Percentiles rank a stretch among this genome's conserved stretches.
These are phyloP conservation scores for Diplodus sargus DNA, from an alignment of 2,797 vertebrate species.

Conservation along the genomic window DNA sequence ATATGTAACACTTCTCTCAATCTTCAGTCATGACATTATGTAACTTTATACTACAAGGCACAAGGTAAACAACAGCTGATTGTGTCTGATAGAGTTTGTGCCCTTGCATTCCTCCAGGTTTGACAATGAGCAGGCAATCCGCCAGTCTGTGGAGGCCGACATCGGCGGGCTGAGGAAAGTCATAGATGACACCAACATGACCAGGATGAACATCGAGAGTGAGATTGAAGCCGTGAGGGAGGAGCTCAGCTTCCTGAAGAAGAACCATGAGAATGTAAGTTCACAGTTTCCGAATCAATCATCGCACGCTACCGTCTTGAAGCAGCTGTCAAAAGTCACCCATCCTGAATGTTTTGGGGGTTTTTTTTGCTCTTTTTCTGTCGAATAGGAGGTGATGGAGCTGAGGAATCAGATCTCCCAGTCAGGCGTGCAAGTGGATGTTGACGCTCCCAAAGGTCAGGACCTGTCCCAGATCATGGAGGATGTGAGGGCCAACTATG, in stretches of 20 bases:
- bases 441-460: slow-evolving; percentile 92
- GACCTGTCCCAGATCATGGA: slow-evolving; percentile 91
- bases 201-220: slow-evolving; percentile 90
- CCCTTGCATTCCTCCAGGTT: slow-evolving; percentile 78
- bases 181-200: slow-evolving; percentile 93
- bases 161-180: slow-evolving; percentile 90
- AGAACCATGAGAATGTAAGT: slow-evolving; percentile 89
- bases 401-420: slow-evolving; percentile 88
- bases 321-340: not conserved
- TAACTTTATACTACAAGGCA: not conserved
- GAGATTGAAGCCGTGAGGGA: slow-evolving; percentile 93
- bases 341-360: not conserved
- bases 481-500: slow-evolving; percentile 90
- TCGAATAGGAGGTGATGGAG: slow-evolving; percentile 88
- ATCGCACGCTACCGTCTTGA: not conserved
- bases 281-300: not conserved
- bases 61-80: not conserved
- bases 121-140: slow-evolving; percentile 91
- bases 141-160: slow-evolving; percentile 92
- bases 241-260: slow-evolving; percentile 91
- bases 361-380: not conserved
- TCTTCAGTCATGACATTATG: not conserved
- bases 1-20: not conserved
- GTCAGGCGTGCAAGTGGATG: slow-evolving; percentile 92
- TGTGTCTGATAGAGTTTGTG: not conserved